phyloP scores from a whole-genome alignment of 2,888 invertebrate species.

The Catocala sponsa region DNA sequence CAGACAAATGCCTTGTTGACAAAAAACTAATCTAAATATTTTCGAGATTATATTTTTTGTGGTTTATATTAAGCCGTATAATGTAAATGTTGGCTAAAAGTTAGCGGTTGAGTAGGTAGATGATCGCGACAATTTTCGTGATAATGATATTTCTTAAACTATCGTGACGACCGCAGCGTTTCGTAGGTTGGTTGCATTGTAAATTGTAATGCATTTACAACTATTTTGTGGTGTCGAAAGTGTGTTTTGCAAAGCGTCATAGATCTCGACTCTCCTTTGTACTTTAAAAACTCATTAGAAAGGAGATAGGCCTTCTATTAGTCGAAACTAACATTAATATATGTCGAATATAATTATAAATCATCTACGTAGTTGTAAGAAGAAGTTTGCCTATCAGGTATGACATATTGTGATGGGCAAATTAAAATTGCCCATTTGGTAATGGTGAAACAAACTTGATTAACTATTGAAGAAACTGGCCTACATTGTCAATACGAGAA shows the following conservation, averaged over 20 bases:
- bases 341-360: background rate
- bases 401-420: background rate
- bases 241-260: constrained; percentile 49
- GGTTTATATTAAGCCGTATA: constrained; percentile 3
- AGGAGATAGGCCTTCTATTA: constrained; percentile 13
- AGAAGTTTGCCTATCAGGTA: constrained; percentile 1
- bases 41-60: constrained; percentile 4
- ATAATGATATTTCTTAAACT: constrained; percentile 65
- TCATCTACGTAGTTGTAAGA: background rate
- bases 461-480: no score
- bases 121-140: constrained; percentile 62
- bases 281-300: constrained; percentile 7
- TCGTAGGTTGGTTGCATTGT: constrained; percentile 69
- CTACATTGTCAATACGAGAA: no score
- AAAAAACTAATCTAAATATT: background rate
- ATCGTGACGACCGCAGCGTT: constrained; percentile 73
- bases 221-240: constrained; percentile 58
- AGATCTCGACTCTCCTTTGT: constrained; percentile 12
- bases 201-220: constrained; percentile 61
- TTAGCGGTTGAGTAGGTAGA: constrained; percentile 27
- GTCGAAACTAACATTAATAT: background rate
- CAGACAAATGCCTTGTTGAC: background rate
- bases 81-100: constrained; percentile 28
- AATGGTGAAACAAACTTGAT: background rate
- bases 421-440: background rate